phyloP scores from a whole-genome alignment of 2,797 vertebrate species.

The Zonotrichia albicollis region DNA sequence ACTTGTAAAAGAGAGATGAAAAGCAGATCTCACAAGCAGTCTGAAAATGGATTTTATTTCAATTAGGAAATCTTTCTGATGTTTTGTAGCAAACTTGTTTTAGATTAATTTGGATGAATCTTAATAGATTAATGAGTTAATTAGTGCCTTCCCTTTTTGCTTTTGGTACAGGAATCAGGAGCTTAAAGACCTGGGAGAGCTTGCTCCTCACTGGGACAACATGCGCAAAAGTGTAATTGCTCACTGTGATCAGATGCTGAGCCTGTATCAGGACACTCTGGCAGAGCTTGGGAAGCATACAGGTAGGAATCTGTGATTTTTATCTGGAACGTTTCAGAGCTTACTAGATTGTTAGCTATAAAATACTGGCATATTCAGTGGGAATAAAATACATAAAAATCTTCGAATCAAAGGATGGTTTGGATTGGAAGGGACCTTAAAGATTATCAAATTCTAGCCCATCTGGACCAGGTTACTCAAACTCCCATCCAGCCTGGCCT shows the following conservation, averaged over 20 bases:
- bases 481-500: neutral
- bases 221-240: slow-evolving; percentile 91
- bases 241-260: slow-evolving; percentile 90
- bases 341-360: neutral
- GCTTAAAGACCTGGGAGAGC: slow-evolving; percentile 91
- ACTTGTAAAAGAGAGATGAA: neutral
- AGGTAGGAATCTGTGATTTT: slow-evolving; percentile 59
- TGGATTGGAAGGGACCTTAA: neutral
- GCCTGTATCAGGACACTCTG: slow-evolving; percentile 90
- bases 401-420: neutral
- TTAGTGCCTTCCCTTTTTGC: neutral
- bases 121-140: neutral
- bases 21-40: neutral
- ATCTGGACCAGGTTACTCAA: neutral
- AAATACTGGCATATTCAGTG: neutral
- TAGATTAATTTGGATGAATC: neutral
- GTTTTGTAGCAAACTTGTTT: neutral
- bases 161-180: slow-evolving; percentile 86
- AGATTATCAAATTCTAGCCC: neutral
- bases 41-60: neutral
- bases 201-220: slow-evolving; percentile 97
- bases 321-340: neutral
- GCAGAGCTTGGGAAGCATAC: slow-evolving; percentile 90
- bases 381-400: neutral
- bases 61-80: neutral